Evolutionary conservation across 2,888 invertebrate genomes (phyloP), one percentile per base, ranked within the genome.

Genomic region (Ophion costatus): DNA sequence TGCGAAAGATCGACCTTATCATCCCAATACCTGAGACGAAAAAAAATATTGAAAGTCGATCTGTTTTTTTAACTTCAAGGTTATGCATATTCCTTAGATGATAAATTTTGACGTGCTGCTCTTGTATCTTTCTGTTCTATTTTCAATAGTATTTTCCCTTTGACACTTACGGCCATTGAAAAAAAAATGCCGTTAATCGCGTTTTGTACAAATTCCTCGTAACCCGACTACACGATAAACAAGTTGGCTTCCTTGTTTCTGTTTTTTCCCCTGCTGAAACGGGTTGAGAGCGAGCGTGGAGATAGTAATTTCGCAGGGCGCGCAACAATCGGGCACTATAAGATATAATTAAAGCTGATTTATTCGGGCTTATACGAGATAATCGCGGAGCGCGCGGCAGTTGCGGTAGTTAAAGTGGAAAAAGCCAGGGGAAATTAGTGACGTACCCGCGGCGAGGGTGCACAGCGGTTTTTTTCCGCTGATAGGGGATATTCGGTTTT

Each of bases 401-500:
- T 33, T 59, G 73, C 11, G 24, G 33, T 61, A 57, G 69, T 63
- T 45, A 75, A 69, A 78, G 77, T 59, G 42, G 69, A 78, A 78
- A 78, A 78, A 45, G 66, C 69, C 77, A 33, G 45, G 45, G 56
- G 7, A 76, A 82, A 82, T 82, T 82, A 82, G 76, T 57, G 70
- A 42, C 75, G 70, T 76, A 38, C 38, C 70, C 76, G 63, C 56
- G 71, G 70, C 63, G 69, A 67, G 57, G 57, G 67, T 57, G 76
- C 66, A 42, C 17, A 22, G 61, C 42, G 76, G 14, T 73, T 24
- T 24, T 69, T 75, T 80, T 61, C 20, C 66, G 66, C 2, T 51
- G 66, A 51, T 66, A 77, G 71, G 64, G 76, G 76, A 76, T 70
- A 82, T 76, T 67, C 76, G n/a, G 63, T 70, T 82, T 82, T 82